phyloP scores from a whole-genome alignment of 92 coral and sea anemone genomes.

The Palythoa heliodiscus region DNA sequence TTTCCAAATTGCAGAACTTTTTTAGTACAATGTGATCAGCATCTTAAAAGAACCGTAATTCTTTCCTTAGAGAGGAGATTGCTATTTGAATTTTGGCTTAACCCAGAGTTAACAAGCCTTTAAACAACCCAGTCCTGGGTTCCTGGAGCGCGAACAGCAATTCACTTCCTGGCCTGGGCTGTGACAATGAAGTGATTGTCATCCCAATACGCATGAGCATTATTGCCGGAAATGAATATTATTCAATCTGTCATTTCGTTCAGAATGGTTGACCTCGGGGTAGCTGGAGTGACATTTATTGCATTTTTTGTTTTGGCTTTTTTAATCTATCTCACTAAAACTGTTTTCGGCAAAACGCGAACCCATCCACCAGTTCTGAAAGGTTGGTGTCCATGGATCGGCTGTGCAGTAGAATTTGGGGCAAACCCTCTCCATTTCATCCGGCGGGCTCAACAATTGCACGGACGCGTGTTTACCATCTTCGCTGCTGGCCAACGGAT shows the following conservation, averaged over 20 bases:
- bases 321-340: not conserved
- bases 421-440: constrained; percentile 46
- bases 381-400: constrained; percentile 67
- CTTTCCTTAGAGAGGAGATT: too few species aligned
- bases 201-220: too few species aligned
- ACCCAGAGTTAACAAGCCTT: too few species aligned
- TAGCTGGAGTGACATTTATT: not conserved
- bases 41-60: not conserved
- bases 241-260: too few species aligned
- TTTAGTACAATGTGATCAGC: too few species aligned
- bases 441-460: constrained; percentile 22
- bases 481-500: constrained; percentile 55
- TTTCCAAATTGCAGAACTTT: not conserved
- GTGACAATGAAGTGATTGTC: too few species aligned
- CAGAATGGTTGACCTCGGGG: not conserved
- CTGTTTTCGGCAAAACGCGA: too few species aligned
- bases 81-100: too few species aligned
- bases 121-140: not conserved
- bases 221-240: too few species aligned
- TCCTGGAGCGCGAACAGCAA: too few species aligned
- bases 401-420: constrained; percentile 62
- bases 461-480: constrained; percentile 45
- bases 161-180: too few species aligned
- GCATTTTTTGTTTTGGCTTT: not conserved
- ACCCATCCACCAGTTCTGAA: constrained; percentile 49